A percentile compares a stretch with the other conserved stretches of the same genome.
Evolutionary conservation across 2,113 vertebrate genomes (phyloP).

Genomic region (Otolemur garnettii): DNA sequence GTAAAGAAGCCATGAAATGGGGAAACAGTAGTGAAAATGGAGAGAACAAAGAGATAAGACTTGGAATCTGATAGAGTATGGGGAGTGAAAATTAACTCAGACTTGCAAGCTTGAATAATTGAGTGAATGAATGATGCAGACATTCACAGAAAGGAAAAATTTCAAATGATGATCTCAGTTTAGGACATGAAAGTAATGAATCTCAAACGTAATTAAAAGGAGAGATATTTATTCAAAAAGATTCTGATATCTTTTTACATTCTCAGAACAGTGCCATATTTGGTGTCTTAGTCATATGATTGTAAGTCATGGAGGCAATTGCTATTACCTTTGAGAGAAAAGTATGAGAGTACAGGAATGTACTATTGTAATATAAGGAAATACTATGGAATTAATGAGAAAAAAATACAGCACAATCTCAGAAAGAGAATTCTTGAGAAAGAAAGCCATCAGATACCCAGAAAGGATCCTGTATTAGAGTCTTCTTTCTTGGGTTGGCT

Average conservation of each 20-base stretch:
- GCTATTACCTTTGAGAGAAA: not conserved
- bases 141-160: not conserved
- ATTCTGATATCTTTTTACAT: not conserved
- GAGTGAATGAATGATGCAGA: not conserved
- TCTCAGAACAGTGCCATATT: not conserved
- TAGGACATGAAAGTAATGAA: not conserved
- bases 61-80: not conserved
- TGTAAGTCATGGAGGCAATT: not conserved
- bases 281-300: not conserved
- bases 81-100: not conserved
- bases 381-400: not conserved
- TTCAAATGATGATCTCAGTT: conserved; percentile 5
- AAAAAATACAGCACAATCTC: not conserved
- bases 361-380: not conserved
- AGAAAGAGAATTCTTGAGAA: not conserved
- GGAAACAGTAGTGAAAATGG: not conserved
- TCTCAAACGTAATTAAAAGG: not conserved
- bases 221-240: not conserved
- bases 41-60: not conserved
- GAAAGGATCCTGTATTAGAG: not conserved
- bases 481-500: not conserved
- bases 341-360: not conserved
- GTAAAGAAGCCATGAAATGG: not conserved
- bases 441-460: not conserved
- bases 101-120: not conserved